Conservation (phyloP, 2,113 vertebrate species). For the Orcinus orca region DNA sequence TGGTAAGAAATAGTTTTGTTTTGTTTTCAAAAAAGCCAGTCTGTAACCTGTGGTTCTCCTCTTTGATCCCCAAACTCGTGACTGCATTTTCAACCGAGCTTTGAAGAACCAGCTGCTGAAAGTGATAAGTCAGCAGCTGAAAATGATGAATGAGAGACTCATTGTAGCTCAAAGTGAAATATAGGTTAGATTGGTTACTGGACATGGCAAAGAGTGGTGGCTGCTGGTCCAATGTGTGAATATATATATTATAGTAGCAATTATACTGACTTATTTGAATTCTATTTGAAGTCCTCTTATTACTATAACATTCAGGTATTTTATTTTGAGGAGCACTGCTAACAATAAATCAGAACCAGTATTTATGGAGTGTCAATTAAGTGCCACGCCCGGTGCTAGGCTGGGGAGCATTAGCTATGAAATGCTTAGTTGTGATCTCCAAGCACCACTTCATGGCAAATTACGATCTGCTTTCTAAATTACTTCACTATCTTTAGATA, state of each 20-base stretch:
- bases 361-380: not conserved
- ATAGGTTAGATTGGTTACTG: not conserved
- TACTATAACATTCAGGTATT: not conserved
- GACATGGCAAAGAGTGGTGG: not conserved
- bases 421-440: not conserved
- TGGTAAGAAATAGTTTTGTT: not conserved
- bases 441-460: not conserved
- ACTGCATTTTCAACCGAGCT: not conserved
- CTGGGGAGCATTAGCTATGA: not conserved
- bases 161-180: not conserved
- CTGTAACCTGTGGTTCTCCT: not conserved
- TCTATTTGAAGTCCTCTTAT: conserved; percentile 6
- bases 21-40: not conserved
- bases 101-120: conserved; percentile 37
- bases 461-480: not conserved
- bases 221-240: not conserved
- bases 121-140: conserved; percentile 1
- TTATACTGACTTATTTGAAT: not conserved
- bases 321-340: not conserved
- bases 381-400: not conserved
- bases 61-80: not conserved
- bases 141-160: not conserved
- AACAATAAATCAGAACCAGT: not conserved
- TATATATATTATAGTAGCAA: not conserved
- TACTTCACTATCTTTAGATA: not conserved